Percentiles rank a stretch among this genome's conserved stretches.
Conservation (phyloP, 2,113 vertebrate genomes). For the Axis porcinus region DNA sequence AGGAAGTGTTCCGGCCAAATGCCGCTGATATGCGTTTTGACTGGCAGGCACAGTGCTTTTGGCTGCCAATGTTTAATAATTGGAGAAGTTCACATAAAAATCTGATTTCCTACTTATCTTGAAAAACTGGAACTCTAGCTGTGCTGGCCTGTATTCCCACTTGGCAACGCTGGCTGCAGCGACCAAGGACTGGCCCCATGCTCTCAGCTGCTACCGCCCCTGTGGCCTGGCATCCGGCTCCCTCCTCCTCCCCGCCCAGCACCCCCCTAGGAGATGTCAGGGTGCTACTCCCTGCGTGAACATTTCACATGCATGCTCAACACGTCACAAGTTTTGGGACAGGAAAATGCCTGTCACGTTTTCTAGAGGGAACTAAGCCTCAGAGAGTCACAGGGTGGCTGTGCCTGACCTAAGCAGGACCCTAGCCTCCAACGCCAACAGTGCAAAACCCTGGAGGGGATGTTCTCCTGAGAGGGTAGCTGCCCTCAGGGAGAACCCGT, state of each 20-base stretch:
- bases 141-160: neutral
- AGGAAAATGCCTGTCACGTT: neutral
- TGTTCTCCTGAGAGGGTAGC: neutral
- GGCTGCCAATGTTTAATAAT: slow-evolving; percentile 11
- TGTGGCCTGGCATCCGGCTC: neutral
- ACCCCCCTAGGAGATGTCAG: neutral
- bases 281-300: neutral
- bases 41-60: neutral
- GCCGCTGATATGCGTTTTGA: neutral
- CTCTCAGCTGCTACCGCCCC: neutral
- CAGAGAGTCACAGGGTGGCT: neutral
- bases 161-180: neutral
- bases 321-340: neutral
- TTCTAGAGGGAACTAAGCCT: neutral
- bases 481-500: neutral
- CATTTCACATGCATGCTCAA: neutral
- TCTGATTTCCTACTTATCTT: slow-evolving; percentile 12
- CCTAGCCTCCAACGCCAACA: neutral
- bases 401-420: neutral
- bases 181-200: neutral
- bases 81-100: neutral
- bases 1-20: neutral
- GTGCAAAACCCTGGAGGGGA: neutral
- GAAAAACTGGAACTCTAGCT: neutral
- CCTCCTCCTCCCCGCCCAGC: neutral